Conservation (phyloP, 2,888 invertebrate species). For the Mesopsocus fuscifrons region DNA sequence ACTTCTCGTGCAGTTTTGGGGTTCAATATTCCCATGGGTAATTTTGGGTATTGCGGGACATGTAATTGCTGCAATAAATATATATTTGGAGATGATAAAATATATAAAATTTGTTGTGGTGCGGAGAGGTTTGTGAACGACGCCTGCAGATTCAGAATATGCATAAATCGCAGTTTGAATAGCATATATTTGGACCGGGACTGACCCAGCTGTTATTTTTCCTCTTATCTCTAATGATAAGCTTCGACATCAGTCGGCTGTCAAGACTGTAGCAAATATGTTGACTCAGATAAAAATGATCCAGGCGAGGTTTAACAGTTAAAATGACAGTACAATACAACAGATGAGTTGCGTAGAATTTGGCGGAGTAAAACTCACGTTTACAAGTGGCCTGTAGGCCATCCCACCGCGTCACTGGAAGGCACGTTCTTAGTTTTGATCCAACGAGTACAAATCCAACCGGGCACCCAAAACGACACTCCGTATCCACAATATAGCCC, state of each 20-base stretch:
- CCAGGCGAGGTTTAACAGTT: too few species aligned
- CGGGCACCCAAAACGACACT: slow-evolving; percentile 41
- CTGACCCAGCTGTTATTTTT: too few species aligned
- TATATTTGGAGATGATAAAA: slow-evolving; percentile 8
- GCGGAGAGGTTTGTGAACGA: too few species aligned
- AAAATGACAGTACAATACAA: too few species aligned
- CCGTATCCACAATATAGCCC: slow-evolving; percentile 36
- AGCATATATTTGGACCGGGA: too few species aligned
- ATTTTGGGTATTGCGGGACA: slow-evolving; percentile 31
- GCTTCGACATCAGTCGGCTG: neutral
- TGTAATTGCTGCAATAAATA: slow-evolving; percentile 23
- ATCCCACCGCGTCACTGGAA: slow-evolving; percentile 48
- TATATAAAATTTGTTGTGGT: too few species aligned
- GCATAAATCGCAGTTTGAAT: too few species aligned
- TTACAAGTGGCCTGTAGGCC: slow-evolving; percentile 44
- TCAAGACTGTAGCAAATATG: too few species aligned
- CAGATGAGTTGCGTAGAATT: too few species aligned
- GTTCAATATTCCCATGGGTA: slow-evolving; percentile 32
- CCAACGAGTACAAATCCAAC: slow-evolving; percentile 42
- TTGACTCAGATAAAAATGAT: too few species aligned
- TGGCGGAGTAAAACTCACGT: too few species aligned
- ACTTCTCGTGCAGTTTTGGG: slow-evolving; percentile 29
- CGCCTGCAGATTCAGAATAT: too few species aligned
- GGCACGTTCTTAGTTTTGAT: slow-evolving; percentile 39
- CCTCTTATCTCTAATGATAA: neutral